phyloP scores from a whole-genome alignment of 2,797 vertebrate species.

The Lycodopsis pacificus region DNA sequence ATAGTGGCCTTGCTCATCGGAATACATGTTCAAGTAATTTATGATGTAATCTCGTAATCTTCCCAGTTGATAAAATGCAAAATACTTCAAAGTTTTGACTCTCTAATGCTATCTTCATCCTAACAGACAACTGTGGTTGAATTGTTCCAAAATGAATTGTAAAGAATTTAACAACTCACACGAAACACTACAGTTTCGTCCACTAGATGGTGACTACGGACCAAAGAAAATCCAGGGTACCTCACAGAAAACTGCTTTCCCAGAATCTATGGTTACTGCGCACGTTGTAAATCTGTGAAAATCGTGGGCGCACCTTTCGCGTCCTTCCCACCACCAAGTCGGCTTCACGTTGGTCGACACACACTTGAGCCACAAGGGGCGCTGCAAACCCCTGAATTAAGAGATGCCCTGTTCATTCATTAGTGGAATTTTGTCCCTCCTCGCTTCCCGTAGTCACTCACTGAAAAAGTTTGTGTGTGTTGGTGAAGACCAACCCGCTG shows the following conservation, averaged over 20 bases:
- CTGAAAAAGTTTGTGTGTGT: conserved; percentile 22
- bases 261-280: too few relatives aligned
- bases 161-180: neutral
- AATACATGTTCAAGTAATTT: neutral
- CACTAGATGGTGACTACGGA: conserved; percentile 83
- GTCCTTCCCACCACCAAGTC: neutral
- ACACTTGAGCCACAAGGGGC: neutral
- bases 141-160: neutral
- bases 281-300: neutral
- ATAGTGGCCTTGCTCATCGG: neutral
- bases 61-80: neutral
- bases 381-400: neutral
- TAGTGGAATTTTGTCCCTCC: conserved; percentile 44
- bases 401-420: neutral
- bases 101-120: neutral
- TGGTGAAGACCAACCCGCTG: neutral
- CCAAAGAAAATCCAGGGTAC: conserved; percentile 25
- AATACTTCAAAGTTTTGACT: neutral
- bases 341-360: neutral
- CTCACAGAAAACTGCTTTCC: neutral
- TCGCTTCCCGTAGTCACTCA: conserved; percentile 49
- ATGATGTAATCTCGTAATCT: neutral
- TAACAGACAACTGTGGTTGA: neutral
- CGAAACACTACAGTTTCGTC: conserved; percentile 13
- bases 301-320: neutral